phyloP scores from a whole-genome alignment of 1,140 invertebrate species.

The Macrotrachela quadricornifera region DNA sequence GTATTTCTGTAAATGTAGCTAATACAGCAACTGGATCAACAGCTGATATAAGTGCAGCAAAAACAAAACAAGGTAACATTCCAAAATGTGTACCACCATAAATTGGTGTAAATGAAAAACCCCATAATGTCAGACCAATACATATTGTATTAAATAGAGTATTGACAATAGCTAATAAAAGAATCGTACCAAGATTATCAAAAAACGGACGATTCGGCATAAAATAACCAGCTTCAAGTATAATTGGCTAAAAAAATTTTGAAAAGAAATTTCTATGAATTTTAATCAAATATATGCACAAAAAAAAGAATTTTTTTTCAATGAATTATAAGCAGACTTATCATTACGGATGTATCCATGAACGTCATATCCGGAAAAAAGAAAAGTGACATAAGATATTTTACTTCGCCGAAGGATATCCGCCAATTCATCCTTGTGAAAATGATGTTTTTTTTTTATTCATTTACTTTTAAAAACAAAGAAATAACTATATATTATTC shows the following conservation, averaged over 20 bases:
- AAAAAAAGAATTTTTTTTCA: no score
- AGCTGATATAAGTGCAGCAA: slow-evolving; percentile 26
- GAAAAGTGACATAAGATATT: no score
- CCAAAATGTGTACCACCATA: slow-evolving; percentile 2
- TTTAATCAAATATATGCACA: no score
- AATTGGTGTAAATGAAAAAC: neutral
- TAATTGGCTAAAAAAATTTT: slow-evolving; percentile 17
- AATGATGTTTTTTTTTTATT: no score
- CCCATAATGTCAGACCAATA: slow-evolving; percentile 13
- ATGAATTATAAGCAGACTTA: no score
- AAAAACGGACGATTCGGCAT: slow-evolving; percentile 28
- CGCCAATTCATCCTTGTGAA: no score
- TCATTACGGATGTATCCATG: no score
- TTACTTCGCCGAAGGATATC: no score
- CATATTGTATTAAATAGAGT: slow-evolving; percentile 13
- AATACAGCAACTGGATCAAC: slow-evolving; percentile 42
- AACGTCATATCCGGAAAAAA: no score
- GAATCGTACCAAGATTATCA: slow-evolving; percentile 27
- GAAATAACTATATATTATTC: no score
- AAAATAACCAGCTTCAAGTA: slow-evolving; percentile 29
- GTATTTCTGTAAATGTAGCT: slow-evolving; percentile 95
- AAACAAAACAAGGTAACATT: slow-evolving; percentile 42
- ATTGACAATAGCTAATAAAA: slow-evolving; percentile 24
- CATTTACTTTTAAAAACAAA: no score
- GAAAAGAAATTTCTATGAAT: no score